These are phyloP conservation scores for Lasioglossum figueresi DNA, from an alignment of 2,888 invertebrate species.

Conservation along the genomic window DNA sequence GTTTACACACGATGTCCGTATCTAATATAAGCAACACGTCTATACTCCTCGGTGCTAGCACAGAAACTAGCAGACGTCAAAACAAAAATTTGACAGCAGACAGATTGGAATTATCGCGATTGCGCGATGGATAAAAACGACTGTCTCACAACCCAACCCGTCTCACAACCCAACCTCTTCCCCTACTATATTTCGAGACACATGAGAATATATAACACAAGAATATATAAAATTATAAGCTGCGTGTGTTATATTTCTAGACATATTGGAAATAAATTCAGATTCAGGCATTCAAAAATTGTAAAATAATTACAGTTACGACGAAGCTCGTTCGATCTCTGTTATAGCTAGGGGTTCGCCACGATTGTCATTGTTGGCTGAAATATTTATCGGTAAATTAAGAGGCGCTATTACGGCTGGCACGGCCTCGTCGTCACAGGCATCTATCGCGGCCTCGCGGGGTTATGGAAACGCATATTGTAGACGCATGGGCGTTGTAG, in stretches of 20 bases:
- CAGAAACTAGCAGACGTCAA: no score
- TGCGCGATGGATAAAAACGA: no score
- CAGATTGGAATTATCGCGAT: no score
- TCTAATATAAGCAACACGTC: no score
- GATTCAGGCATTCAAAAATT: not conserved
- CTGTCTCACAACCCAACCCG: no score
- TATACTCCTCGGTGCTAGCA: no score
- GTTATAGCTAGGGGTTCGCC: constrained; percentile 32
- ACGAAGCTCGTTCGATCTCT: not conserved
- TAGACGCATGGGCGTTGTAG: constrained; percentile 76
- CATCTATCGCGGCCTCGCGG: constrained; percentile 59
- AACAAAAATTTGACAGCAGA: no score
- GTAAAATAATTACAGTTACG: not conserved
- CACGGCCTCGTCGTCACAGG: constrained; percentile 47
- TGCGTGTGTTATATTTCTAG: not conserved
- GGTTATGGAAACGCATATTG: constrained; percentile 65
- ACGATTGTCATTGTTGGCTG: not conserved
- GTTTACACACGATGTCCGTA: no score
- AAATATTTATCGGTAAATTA: constrained; percentile 71
- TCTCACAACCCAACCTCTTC: no score
- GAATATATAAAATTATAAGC: no score
- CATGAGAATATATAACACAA: not conserved
- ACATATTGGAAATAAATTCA: not conserved
- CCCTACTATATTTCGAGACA: not conserved
- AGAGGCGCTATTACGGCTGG: constrained; percentile 71